These are phyloP conservation scores for Campaea margaritaria DNA, from an alignment of 2,888 invertebrate genomes.

Conservation along the genomic window DNA sequence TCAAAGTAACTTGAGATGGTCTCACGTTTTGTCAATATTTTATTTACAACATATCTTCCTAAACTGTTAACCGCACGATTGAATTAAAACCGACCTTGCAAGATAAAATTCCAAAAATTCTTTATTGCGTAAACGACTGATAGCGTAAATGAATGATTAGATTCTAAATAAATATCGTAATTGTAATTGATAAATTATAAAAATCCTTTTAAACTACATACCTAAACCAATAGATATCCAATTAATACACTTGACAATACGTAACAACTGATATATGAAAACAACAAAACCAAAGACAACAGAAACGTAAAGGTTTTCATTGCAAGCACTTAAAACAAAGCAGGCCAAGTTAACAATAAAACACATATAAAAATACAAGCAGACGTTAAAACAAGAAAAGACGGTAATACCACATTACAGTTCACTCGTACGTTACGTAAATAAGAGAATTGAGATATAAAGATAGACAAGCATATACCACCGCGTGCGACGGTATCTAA, in stretches of 20 bases:
- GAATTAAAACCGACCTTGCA: constrained; percentile 13
- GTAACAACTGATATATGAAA: background rate
- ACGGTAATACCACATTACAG: constrained; percentile 18
- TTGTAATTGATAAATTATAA: background rate
- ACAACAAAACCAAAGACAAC: background rate
- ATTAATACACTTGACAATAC: too few relatives aligned
- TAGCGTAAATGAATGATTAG: background rate
- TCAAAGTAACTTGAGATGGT: too few relatives aligned
- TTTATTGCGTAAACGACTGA: background rate
- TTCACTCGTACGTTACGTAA: constrained; percentile 25
- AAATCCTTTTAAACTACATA: background rate
- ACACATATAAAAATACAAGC: constrained; percentile 7
- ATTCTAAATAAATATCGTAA: background rate
- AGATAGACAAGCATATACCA: constrained; percentile 25
- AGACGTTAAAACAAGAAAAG: constrained; percentile 24
- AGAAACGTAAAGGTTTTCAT: constrained; percentile 2
- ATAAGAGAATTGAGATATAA: constrained; percentile 24
- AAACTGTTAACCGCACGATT: background rate
- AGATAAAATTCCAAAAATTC: constrained; percentile 9
- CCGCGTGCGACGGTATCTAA: constrained; percentile 19
- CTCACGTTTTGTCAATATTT: too few relatives aligned
- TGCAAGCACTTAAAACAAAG: constrained; percentile 12
- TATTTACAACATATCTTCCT: background rate
- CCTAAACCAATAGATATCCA: too few relatives aligned
- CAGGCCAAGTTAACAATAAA: constrained; percentile 14